Conservation (phyloP, 2,113 vertebrate genomes). For the Halichoerus grypus region DNA sequence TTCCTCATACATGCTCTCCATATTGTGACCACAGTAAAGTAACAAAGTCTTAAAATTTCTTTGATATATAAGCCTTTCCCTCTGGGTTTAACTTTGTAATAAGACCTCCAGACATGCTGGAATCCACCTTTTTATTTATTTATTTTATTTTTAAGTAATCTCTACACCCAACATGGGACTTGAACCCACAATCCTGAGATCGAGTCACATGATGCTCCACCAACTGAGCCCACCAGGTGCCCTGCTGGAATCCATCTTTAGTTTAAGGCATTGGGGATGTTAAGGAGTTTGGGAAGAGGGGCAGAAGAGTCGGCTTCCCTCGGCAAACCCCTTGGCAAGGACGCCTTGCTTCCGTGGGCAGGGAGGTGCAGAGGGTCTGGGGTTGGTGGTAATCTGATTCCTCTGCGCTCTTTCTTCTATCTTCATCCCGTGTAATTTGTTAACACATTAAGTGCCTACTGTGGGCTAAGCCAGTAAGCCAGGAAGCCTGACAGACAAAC, state of each 20-base stretch:
- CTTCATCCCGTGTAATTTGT: background rate
- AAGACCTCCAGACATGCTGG: background rate
- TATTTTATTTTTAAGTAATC: background rate
- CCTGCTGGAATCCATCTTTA: background rate
- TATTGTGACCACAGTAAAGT: background rate
- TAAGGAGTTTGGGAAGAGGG: background rate
- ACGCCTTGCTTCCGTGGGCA: background rate
- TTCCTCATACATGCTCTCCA: background rate
- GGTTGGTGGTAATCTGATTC: background rate
- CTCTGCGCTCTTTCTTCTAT: background rate
- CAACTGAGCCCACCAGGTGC: background rate
- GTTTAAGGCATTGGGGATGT: background rate
- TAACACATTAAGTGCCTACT: background rate
- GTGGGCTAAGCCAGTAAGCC: background rate
- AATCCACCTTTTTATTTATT: background rate
- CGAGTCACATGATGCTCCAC: background rate
- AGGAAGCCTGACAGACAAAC: background rate
- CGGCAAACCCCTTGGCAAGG: too few species aligned
- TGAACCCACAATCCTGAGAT: background rate
- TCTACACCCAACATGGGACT: background rate
- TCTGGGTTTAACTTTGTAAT: background rate
- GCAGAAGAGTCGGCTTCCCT: background rate
- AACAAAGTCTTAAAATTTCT: background rate
- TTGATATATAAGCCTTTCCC: background rate
- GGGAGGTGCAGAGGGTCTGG: background rate